Base-by-base conservation (phyloP, 1,140 invertebrate species). In the Diprion similis region DNA sequence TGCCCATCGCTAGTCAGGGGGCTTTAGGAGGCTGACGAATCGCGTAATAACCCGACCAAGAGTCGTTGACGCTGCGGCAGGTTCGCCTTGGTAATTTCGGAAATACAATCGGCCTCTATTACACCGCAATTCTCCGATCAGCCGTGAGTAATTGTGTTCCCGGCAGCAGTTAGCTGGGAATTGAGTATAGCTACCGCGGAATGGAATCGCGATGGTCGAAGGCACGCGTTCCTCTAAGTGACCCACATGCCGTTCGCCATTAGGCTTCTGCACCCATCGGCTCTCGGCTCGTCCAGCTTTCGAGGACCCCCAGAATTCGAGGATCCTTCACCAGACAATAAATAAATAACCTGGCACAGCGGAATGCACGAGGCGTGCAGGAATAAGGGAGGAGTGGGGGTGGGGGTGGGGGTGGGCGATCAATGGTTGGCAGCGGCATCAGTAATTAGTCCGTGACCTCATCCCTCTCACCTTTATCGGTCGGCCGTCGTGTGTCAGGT, bases 401-500 rank as follows among this genome's bases (percentile, higher is more conserved):
- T n/a, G n/a, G 1, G 24, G 24, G 6, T 37, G 24, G 24, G 24
- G 24, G 6, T 37, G 45, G 37, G 15, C 65, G 45, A 65, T 45
- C 65, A 74, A 70, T 74, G 68, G 59, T 13, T 17, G 51, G n/a
- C 11, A 59, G 51, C 51, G 51, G n/a, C 11, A 59, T 13, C 11
- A 8, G 18, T 11, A 15, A 13, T 13, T 11, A 68, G 67, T 24
- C 66, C 10, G n/a, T 51, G n/a, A 17, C n/a, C 51, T 17, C 51
- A 24, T 65, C 70, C 59, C 70, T 71, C 78, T 88, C 88, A 97
- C 95, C 91, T 93, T 92, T 78, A 98, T 97, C 67, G 95, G 94
- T 85, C 96, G 92, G 13, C 96, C 96, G 82, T 97, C 94, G 80
- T 97, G 97, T 10, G 97, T 96, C 70, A 93, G 92, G 83, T 98